Evolutionary conservation across 2,113 vertebrate genomes (phyloP), one percentile per base, ranked within the genome.

Genomic region (Brachypodius melanocephalos): DNA sequence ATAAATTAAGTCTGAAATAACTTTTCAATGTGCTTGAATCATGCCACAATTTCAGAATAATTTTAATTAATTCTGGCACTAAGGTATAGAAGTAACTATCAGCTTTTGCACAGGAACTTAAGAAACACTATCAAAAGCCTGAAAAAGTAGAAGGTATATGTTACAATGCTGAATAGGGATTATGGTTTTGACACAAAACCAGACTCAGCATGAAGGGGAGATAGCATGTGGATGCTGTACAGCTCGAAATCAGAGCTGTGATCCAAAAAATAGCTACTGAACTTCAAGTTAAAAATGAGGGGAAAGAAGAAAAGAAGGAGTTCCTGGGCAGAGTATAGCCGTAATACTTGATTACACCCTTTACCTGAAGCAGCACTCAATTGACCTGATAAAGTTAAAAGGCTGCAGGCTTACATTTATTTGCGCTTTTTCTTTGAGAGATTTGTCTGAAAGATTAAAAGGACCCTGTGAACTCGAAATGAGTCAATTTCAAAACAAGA

Each of bases 401-500:
- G 66, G 85, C 89, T 89, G 84, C 59, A 77, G 87, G 89, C 62
- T 88, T 54, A 67, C 67, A 84, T 81, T 94, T 93, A 90, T 95
- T 79, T 77, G 54, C 63, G 84, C 14, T 68, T 92, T 89, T 51
- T 96, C 52, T 75, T 75, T 87, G 75, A 78, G 90, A 92, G 90
- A 89, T 93, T 77, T 62, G 66, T 76, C 85, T 84, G 52, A 86
- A 54, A 93, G 90, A 96, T 93, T 91, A 94, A 83, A 95, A 80
- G 62, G 85, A 55, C 42, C 18, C 31, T 42, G 34, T 79, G 73
- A 89, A 85, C 51, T 82, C 3, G 9, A 95, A 85, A 85, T 32
- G n/a, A 93, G 57, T 79, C 45, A 68, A 61, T 93, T 91, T 93
- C 76, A 86, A 93, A 96, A 95, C 38, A 74, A 88, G 34, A 93